Base-by-base conservation (phyloP, 2,797 vertebrate species). In the Sebastolobus altivelis region DNA sequence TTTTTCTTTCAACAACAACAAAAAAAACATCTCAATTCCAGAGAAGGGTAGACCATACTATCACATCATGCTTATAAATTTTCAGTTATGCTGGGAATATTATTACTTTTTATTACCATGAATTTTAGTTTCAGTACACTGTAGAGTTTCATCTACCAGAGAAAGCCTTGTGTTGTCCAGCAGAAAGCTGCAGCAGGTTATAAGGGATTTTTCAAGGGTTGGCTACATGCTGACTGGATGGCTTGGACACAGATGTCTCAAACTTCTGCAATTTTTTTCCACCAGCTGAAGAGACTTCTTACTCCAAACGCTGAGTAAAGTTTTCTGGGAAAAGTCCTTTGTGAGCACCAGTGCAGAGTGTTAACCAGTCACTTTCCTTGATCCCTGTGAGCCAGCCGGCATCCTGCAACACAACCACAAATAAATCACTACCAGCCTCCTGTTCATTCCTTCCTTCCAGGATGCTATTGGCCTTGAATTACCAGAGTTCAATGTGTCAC, bases 281-380 rank as follows among this genome's bases (percentile, higher is more conserved):
- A 35, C 54, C 0, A 1, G 16, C 69, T 52, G 72, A 63, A 46
- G 46, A 46, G 1, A 5, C 4, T 3, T 1, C 9, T 94, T 96
- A 99, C 55, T 97, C 95, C 92, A 98, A 80, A 72, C 82, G 97
- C 72, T 95, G 95, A 2, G 95, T 98, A 81, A 99, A 99, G 92
- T 99, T 99, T 85, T 99, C 97, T 77, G 98, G 98, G 90, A 99
- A 99, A 79, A 99, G 97, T 96, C 98, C 98, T 94, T 96, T 97
- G 14, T 95, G 95, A 61, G 96, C 94, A 16, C 83, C 91, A 69
- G 95, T 89, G 80, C 94, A 97, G 38, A 94, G 93, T 56, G 96
- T 94, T 68, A 95, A 91, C 98, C 98, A 99, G 25, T 99, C 97
- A 0, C 81, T 95, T 87, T 99, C 97, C 89, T 96, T 97, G 77